Evolutionary conservation across 2,113 vertebrate species (phyloP), one percentile per base, ranked within the genome.

Genomic region (Ceyx cyanopectus): DNA sequence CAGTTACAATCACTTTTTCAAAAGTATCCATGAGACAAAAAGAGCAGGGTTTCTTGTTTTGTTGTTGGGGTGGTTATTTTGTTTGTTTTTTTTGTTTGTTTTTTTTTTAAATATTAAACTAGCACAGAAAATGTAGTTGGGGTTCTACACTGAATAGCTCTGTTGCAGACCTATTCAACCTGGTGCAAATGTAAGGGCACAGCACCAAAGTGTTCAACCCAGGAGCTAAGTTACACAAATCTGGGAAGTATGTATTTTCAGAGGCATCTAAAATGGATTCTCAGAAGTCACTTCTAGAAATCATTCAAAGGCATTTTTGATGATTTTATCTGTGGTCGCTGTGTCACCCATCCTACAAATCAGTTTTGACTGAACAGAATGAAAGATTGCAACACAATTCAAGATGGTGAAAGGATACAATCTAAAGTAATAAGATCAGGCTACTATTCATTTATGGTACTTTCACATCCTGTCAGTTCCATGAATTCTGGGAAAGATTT

Each of bases 351-450:
- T 15, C 46, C 45, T 56, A 66, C 65, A 80, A 92, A 93, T 77
- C 70, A 87, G 15, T 85, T 79, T 60, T 58, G 57, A 79, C 63
- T 0, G 0, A 73, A 63, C 23, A 46, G 74, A 87, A 92, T 72
- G 79, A 91, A 85, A 72, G 68, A 85, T 12, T 57, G 76, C 58
- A 72, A 87, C 48, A 76, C 46, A 87, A 46, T 22, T 85, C 57
- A 91, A 94, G 82, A 73, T 90, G 72, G 46, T 60, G 41, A 90
- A 94, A 94, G 93, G 76, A 95, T 81, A 75, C 91, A 81, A 72
- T 87, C 82, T 69, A 20, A 83, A 92, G 87, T 67, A 89, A 26
- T 70, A 92, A 74, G 60, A 93, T 82, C 51, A 63, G 67, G 85
- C 51, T 79, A 69, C 87, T 95, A 84, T 0, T 86, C 48, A 82